These are phyloP conservation scores for Sphenodon punctatus DNA, from an alignment of 2,797 vertebrate species.

Conservation along the genomic window DNA sequence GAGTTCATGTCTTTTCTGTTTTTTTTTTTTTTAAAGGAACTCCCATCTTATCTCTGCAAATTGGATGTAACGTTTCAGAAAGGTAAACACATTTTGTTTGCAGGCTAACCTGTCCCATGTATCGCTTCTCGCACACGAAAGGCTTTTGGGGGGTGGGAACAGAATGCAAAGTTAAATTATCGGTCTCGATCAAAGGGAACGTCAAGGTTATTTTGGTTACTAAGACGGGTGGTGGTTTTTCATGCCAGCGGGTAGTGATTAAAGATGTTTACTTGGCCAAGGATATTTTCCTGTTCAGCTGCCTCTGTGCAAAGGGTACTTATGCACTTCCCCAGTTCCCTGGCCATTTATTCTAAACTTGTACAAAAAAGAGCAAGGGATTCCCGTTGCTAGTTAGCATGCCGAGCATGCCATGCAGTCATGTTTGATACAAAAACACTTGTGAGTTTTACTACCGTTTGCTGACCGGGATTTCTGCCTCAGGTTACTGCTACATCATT, in stretches of 20 bases:
- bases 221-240: not conserved
- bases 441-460: no score
- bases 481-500: no score
- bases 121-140: no score
- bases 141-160: no score
- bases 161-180: no score
- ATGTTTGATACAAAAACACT: no score
- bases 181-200: not conserved
- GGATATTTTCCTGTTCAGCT: not conserved
- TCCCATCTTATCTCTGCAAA: slow-evolving; percentile 91
- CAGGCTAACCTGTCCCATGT: no score
- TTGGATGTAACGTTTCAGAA: slow-evolving; percentile 93
- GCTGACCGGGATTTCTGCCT: no score
- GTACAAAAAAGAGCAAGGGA: no score
- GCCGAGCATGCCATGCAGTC: no score
- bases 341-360: not conserved
- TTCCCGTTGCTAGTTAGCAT: no score
- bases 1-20: not conserved
- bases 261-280: not conserved
- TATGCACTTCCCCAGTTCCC: not conserved
- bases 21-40: slow-evolving; percentile 81
- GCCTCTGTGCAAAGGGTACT: not conserved
- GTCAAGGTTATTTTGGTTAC: not conserved
- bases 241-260: not conserved
- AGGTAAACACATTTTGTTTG: no score